Conservation (phyloP, 2,113 vertebrate species). For the Ardeotis arabs region DNA sequence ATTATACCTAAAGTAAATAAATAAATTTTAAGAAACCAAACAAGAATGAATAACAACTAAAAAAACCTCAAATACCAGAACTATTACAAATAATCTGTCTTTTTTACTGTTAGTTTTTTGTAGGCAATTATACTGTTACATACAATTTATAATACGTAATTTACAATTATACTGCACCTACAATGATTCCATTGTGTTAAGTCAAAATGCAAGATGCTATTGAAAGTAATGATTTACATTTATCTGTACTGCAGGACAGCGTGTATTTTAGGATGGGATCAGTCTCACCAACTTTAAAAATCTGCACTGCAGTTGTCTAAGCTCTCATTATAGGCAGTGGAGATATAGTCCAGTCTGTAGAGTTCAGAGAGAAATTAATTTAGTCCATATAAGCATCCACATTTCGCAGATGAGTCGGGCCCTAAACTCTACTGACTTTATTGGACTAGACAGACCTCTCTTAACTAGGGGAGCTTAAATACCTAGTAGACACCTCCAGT, state of each 20-base stretch:
- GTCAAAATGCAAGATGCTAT: neutral
- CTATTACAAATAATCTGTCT: neutral
- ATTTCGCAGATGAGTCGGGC: neutral
- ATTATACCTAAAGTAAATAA: slow-evolving; percentile 85
- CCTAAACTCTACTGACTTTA: neutral
- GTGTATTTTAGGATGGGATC: neutral
- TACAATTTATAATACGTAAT: neutral
- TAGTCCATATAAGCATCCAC: neutral
- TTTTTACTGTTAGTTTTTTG: neutral
- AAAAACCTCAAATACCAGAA: neutral
- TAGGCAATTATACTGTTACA: neutral
- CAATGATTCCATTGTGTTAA: neutral
- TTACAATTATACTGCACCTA: neutral
- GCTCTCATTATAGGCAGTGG: neutral
- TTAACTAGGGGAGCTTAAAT: neutral
- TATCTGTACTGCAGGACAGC: neutral
- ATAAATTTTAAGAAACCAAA: neutral
- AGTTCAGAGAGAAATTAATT: neutral
- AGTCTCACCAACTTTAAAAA: neutral
- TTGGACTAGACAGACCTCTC: neutral
- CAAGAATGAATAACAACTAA: neutral
- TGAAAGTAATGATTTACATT: neutral
- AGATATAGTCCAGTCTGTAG: neutral
- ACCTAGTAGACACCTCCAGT: neutral
- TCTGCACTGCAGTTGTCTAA: neutral